Conservation (phyloP, 1,140 invertebrate genomes). For the Cyphomyrmex costatus region DNA sequence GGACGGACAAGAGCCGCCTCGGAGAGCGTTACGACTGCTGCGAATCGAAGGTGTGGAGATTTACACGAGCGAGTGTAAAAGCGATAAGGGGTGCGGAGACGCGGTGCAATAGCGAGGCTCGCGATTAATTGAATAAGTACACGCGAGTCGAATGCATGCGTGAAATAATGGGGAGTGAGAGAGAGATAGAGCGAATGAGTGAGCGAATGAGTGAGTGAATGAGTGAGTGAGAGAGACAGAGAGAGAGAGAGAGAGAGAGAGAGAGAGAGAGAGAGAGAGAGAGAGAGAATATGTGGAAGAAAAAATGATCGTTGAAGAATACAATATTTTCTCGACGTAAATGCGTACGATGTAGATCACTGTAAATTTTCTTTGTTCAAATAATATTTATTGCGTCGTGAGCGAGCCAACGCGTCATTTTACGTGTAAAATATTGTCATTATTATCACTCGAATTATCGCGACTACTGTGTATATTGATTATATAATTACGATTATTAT, state of each 20-base stretch:
- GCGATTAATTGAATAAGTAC: conserved; percentile 60
- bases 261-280: not conserved
- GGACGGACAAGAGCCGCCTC: conserved; percentile 56
- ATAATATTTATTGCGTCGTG: conserved; percentile 85
- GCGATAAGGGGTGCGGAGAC: conserved; percentile 66
- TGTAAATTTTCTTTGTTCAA: conserved; percentile 85
- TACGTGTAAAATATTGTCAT: conserved; percentile 86
- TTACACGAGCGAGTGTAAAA: conserved; percentile 40
- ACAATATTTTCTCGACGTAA: conserved; percentile 68
- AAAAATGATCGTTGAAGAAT: conserved; percentile 53
- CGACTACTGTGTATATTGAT: conserved; percentile 86
- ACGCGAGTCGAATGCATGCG: conserved; percentile 43
- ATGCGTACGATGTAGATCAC: conserved; percentile 73
- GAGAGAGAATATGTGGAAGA: not conserved
- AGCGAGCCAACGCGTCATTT: conserved; percentile 82
- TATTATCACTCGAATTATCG: conserved; percentile 85
- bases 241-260: not conserved
- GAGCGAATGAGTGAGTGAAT: not conserved
- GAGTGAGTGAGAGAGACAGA: not conserved
- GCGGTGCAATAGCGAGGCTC: conserved; percentile 83
- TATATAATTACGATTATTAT: conserved; percentile 82
- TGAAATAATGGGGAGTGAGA: conserved; percentile 27
- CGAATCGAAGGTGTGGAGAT: conserved; percentile 49
- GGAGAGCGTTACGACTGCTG: conserved; percentile 54
- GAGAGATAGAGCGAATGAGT: conserved; percentile 16